Base-by-base conservation (phyloP, 1,140 invertebrate genomes). In the Cherax quadricarinatus region DNA sequence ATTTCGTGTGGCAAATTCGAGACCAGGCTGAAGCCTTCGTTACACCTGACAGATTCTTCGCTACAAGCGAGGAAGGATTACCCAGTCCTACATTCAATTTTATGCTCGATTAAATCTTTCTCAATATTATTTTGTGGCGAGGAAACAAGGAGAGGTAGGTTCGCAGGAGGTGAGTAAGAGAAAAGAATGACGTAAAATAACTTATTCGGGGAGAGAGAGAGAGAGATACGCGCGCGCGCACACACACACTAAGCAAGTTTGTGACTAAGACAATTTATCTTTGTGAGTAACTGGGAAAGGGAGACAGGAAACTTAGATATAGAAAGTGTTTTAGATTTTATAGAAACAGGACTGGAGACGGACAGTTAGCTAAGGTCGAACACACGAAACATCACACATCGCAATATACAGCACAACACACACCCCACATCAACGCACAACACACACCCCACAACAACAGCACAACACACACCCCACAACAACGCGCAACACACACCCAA, bases 131-230 rank as follows among this genome's bases (percentile, higher is more conserved):
- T 30, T 66, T 66, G 62, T 21, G 78, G 7, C n/a, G 51, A 14
- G 12, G 81, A 24, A 48, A 18, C 24, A 30, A 49, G 81, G 14
- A 18, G 81, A 16, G 16, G 9, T 0, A 30, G 60, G 9, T 5
- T 18, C 70, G 1, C 4, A 70, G 62, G 1, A n/a, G 21, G 62
- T 5, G 62, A 57, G 5, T n/a, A 48, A 57, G 81, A 82, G 81
- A 53, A 48, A 82, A 18, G 49, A 49, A 57, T 30, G 49, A 18
- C 21, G 81, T 53, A 18, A 57, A 49, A 57, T 21, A 41, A 4
- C 30, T 24, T 24, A 48, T 24, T 24, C 30, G 48, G 79, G 49
- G 79, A 81, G 79, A 81, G 30, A 81, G 82, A 62, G 83, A 85
- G 60, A 66, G 24, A 18, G 57, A 66, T 1, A 85, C 24, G 48